phyloP scores from a whole-genome alignment of 2,888 invertebrate genomes.

The Andrena haemorrhoa region DNA sequence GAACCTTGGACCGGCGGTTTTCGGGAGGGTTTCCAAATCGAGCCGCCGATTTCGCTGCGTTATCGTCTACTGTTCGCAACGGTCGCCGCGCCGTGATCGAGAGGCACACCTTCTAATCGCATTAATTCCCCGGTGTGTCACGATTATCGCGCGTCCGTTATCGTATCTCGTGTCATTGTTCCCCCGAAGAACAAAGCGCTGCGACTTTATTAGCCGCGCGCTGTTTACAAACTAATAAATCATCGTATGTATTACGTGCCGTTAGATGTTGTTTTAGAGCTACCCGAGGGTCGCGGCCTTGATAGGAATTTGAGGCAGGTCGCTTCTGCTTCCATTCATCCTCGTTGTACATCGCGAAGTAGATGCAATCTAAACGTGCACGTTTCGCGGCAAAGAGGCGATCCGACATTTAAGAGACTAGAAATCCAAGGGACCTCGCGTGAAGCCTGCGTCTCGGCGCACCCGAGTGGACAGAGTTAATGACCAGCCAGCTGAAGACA shows the following conservation, averaged over 20 bases:
- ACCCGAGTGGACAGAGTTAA: constrained; percentile 41
- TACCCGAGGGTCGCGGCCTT: background rate
- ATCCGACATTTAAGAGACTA: background rate
- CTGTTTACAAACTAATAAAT: background rate
- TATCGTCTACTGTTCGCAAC: background rate
- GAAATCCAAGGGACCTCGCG: background rate
- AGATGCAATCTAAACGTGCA: background rate
- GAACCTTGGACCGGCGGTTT: background rate
- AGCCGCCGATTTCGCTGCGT: background rate
- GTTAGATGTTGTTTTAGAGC: background rate
- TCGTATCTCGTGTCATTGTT: background rate
- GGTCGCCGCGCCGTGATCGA: background rate
- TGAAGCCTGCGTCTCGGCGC: constrained; percentile 16
- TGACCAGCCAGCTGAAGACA: constrained; percentile 29
- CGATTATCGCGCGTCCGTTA: background rate
- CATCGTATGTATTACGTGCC: background rate
- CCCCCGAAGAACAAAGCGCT: background rate
- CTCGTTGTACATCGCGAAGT: background rate
- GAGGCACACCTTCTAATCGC: constrained; percentile 5
- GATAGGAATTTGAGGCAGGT: background rate
- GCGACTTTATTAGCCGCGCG: background rate
- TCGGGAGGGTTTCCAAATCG: background rate
- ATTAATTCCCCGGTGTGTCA: background rate
- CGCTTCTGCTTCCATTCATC: background rate
- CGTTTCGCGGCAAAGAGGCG: background rate